Percentiles rank a stretch among this genome's conserved stretches.
These are phyloP conservation scores for Percina caprodes DNA, from an alignment of 2,113 vertebrate genomes.

Conservation along the genomic window DNA sequence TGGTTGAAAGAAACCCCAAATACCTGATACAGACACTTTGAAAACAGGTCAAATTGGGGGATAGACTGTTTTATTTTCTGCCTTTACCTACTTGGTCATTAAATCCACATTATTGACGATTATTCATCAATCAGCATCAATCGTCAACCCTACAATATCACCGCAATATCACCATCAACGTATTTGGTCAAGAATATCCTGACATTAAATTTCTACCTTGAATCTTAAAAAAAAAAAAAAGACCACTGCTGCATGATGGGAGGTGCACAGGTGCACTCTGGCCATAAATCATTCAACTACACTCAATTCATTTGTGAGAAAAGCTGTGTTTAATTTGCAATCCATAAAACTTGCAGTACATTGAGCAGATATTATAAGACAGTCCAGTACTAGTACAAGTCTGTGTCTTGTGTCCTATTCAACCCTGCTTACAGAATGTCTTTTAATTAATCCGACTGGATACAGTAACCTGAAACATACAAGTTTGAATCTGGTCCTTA, in stretches of 20 bases:
- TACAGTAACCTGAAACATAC: constrained; percentile 48
- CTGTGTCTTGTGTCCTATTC: constrained; percentile 43
- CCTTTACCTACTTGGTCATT: no score
- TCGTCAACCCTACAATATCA: no score
- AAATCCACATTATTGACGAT: no score
- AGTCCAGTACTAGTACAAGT: constrained; percentile 29
- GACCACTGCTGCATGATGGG: background rate
- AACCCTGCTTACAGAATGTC: constrained; percentile 24
- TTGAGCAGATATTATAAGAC: constrained; percentile 61
- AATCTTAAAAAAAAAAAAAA: background rate
- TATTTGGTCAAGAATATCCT: no score
- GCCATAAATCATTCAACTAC: constrained; percentile 8
- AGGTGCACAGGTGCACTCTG: background rate
- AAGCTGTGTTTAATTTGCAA: constrained; percentile 76
- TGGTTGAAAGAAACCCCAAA: no score
- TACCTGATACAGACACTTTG: no score
- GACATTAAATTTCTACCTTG: no score
- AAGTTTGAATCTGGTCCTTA: constrained; percentile 61
- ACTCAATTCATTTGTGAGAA: constrained; percentile 63
- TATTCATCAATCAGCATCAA: no score
- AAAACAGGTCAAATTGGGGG: no score
- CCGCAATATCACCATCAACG: no score
- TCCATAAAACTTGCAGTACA: constrained; percentile 62
- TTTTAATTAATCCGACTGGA: constrained; percentile 36
- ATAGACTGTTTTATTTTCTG: no score